Evolutionary conservation across 2,113 vertebrate genomes (phyloP).

Genomic region (Hemibagrus wyckioides): DNA sequence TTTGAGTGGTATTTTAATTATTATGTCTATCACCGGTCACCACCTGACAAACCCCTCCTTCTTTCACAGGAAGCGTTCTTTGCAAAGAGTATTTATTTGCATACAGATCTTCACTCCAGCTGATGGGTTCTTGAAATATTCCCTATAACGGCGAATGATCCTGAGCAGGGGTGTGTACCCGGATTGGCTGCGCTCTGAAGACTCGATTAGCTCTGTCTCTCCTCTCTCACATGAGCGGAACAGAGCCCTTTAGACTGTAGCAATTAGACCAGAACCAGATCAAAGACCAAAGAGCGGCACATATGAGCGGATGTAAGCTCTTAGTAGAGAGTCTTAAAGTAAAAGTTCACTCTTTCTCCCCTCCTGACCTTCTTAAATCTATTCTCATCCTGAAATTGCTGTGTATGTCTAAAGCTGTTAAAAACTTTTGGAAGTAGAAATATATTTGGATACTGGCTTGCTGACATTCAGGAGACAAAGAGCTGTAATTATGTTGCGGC

Average conservation of each 20-base stretch:
- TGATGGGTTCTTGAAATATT: conserved; percentile 20
- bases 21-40: background rate
- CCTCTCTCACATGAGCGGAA: conserved; percentile 3
- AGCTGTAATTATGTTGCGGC: background rate
- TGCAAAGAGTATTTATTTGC: conserved; percentile 10
- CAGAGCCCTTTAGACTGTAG: conserved; percentile 31
- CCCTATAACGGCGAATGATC: conserved; percentile 20
- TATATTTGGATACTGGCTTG: background rate
- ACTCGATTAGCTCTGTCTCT: conserved; percentile 27
- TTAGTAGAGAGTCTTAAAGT: conserved; percentile 33
- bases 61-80: background rate
- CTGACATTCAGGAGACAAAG: background rate
- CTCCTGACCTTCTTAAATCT: background rate
- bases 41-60: background rate
- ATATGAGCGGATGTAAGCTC: conserved; percentile 18
- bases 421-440: background rate
- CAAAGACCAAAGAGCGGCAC: conserved; percentile 16
- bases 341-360: background rate
- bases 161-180: conserved; percentile 24
- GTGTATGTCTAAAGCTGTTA: background rate
- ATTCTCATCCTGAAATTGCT: background rate
- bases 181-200: conserved; percentile 3
- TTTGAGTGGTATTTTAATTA: conserved; percentile 1
- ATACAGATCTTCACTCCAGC: background rate
- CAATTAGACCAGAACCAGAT: conserved; percentile 43